Base-by-base conservation (phyloP, 30 jellyfish, hydroid and myxozoan species). In the Aurelia coerulea region DNA sequence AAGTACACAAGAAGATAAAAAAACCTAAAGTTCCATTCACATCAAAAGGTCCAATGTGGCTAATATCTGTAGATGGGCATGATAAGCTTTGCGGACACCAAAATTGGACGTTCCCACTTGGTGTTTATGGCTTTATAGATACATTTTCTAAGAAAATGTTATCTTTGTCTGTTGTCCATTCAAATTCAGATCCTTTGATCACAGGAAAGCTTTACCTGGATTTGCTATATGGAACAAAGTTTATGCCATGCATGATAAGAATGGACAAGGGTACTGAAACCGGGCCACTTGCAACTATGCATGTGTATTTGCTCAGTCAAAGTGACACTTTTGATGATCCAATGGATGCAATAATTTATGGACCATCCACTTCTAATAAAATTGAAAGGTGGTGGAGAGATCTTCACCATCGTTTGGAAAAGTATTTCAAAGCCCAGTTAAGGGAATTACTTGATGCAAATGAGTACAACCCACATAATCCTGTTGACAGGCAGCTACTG, bases 211-310 rank as follows among this genome's bases (percentile, higher is more conserved):
- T 50, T 31, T 75, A 75, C 75, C 23, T 75, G 32, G 86, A 56
- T 51, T 51, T 49, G n/a, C 63, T 75, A 42, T 75, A 49, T 56
- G 75, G 17, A 56, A 35, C 82, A 32, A 72, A 72, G 35, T 65
- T 13, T 23, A 32, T 72, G 33, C 82, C 82, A 65, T 23, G 23
- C 12, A 15, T 49, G n/a, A n/a, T 75, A 32, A 75, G 76, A 51
- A 75, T 75, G 19, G 86, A 75, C 51, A 75, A 79, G 76, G 86
- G 64, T n/a, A 75, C 74, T 11, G 86, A 75, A 75, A 75, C 86
- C 14, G 86, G 86, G 74, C n/a, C 52, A 32, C 52, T 75, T 81
- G 86, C 76, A 41, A 19, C 76, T 14, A 75, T 37, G 49, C 49
- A 37, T 37, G 49, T 37, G 49, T 37, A 37, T 37, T 37, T 37